phyloP scores from a whole-genome alignment of 2,113 vertebrate genomes.

The Cathartes aura region DNA sequence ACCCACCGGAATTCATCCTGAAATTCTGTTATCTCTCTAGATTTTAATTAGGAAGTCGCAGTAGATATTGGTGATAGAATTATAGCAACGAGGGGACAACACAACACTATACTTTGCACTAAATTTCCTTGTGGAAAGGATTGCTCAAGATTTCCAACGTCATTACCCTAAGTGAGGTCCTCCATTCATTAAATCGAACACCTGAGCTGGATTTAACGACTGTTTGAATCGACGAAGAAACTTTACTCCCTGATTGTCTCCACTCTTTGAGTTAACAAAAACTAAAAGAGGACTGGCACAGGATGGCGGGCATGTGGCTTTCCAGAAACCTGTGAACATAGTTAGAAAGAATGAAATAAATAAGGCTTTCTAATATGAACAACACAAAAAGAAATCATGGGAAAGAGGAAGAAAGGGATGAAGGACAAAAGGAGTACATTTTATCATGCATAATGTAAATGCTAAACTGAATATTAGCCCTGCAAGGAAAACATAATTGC shows the following conservation, averaged over 20 bases:
- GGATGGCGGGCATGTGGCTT: constrained; percentile 96
- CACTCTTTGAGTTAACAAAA: constrained; percentile 99
- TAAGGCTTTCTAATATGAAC: constrained; percentile 36
- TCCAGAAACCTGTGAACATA: constrained; percentile 92
- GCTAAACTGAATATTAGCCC: background rate
- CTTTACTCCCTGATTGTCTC: constrained; percentile 98
- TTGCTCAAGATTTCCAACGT: constrained; percentile 42
- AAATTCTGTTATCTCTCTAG: background rate
- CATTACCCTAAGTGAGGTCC: constrained; percentile 96
- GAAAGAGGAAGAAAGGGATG: constrained; percentile 43
- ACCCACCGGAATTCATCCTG: background rate
- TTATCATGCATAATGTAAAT: constrained; percentile 20
- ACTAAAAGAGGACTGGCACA: constrained; percentile 97
- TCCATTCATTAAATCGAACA: constrained; percentile 98
- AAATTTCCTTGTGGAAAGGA: background rate
- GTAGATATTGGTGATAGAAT: background rate
- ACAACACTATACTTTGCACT: background rate
- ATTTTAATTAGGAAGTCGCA: background rate
- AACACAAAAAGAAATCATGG: constrained; percentile 51
- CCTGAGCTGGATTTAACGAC: constrained; percentile 97
- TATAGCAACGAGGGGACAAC: background rate
- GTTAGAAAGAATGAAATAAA: constrained; percentile 46
- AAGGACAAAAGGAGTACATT: constrained; percentile 43
- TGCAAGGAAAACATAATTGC: background rate
- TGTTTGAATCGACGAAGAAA: constrained; percentile 98